Evolutionary conservation across 1,140 invertebrate genomes (phyloP).

Genomic region (Himalopsyche phryganea): DNA sequence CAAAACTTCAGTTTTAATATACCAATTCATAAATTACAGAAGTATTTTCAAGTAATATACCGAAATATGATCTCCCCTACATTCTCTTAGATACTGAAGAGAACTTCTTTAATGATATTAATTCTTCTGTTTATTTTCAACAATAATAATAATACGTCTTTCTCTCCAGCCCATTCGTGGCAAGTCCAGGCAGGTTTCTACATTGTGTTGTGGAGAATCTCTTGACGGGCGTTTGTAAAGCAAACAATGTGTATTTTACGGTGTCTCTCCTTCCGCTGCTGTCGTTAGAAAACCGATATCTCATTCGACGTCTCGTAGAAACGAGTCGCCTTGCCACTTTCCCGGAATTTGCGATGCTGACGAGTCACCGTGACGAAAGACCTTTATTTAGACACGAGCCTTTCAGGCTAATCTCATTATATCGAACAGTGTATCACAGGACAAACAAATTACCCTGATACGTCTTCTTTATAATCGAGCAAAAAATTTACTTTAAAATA

Average conservation of each 20-base stretch:
- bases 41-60: no score
- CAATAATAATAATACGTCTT: constrained; percentile 19
- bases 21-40: no score
- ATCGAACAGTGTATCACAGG: no score
- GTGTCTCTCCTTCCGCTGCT: constrained; percentile 8
- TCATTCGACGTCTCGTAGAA: constrained; percentile 1
- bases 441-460: no score
- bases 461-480: no score
- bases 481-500: no score
- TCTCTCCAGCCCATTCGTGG: not conserved
- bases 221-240: not conserved
- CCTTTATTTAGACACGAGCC: no score
- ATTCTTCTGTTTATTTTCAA: constrained; percentile 11
- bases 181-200: not conserved
- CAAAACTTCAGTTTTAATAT: no score
- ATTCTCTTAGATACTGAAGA: not conserved
- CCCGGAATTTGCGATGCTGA: no score
- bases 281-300: constrained; percentile 6
- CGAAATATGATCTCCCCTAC: no score
- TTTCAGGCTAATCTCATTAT: no score
- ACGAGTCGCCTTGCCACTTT: not conserved
- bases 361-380: no score
- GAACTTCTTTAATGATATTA: constrained; percentile 6
- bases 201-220: not conserved
- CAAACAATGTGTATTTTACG: constrained; percentile 12